Evolutionary conservation across 2,797 vertebrate genomes (phyloP).

Genomic region (Pangasius larnaudii): DNA sequence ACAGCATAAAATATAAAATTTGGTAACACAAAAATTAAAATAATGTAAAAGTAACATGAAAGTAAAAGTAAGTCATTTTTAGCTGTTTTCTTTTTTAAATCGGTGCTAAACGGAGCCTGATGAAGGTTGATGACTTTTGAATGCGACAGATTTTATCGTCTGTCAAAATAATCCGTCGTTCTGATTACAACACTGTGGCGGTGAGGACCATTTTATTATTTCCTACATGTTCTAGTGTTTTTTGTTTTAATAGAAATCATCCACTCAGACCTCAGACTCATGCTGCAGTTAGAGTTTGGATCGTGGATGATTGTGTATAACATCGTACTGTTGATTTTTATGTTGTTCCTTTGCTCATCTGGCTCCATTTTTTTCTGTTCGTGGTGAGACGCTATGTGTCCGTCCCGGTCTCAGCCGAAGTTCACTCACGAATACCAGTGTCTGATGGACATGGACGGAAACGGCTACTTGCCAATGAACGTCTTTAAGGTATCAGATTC

Average conservation of each 20-base stretch:
- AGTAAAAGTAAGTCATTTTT: neutral
- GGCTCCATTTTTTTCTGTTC: neutral
- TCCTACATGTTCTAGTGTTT: too few relatives aligned
- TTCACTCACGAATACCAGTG: conserved; percentile 28
- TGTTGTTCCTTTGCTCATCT: neutral
- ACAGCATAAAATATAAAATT: neutral
- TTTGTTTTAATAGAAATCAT: neutral
- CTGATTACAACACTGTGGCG: neutral
- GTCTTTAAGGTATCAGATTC: conserved; percentile 53
- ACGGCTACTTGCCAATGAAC: neutral
- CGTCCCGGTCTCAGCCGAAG: neutral
- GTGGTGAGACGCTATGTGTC: neutral
- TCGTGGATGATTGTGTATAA: too few relatives aligned
- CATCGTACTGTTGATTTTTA: neutral
- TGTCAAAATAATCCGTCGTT: neutral
- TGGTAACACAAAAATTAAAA: neutral
- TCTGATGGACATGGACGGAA: conserved; percentile 40
- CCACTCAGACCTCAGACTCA: neutral
- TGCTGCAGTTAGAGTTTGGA: neutral
- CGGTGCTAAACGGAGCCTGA: neutral
- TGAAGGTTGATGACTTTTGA: neutral
- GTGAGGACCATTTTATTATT: neutral
- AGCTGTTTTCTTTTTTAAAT: neutral
- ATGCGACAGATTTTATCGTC: neutral
- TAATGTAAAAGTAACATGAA: neutral